Evolutionary conservation across 92 coral and sea anemone genomes (phyloP).

Genomic region (Parazoanthus swiftii): DNA sequence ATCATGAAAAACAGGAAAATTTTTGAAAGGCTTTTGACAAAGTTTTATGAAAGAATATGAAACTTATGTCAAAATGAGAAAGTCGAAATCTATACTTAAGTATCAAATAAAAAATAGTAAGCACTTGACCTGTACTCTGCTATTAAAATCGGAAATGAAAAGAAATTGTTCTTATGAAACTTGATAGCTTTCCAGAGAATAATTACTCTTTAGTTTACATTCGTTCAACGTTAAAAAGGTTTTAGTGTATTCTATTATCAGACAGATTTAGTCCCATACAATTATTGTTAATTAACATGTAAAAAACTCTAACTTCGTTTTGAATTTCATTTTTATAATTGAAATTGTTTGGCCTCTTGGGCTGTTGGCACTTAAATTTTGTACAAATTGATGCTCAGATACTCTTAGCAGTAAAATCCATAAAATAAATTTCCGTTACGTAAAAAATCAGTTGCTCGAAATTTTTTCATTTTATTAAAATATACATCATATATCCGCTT

Average conservation of each 20-base stretch:
- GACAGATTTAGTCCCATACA: neutral
- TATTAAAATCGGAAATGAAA: constrained; percentile 4
- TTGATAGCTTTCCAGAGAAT: neutral
- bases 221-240: neutral
- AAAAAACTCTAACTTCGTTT: neutral
- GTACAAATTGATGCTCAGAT: neutral
- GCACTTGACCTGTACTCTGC: neutral
- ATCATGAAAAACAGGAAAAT: neutral
- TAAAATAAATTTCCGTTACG: too few species aligned
- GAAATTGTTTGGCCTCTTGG: neutral
- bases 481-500: neutral
- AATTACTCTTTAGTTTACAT: constrained; percentile 12
- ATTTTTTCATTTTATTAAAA: neutral
- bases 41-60: neutral
- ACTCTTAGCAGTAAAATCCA: neutral
- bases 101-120: neutral
- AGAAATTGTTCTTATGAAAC: neutral
- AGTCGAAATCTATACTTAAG: neutral
- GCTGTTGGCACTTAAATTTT: neutral
- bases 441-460: neutral
- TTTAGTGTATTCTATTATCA: neutral
- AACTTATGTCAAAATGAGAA: neutral
- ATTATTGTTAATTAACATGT: neutral
- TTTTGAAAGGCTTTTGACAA: neutral
- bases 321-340: neutral